A percentile compares a stretch with the other conserved stretches of the same genome.
These are phyloP conservation scores for Notarius quadriscutis DNA, from an alignment of 2,113 vertebrate genomes.

Conservation along the genomic window DNA sequence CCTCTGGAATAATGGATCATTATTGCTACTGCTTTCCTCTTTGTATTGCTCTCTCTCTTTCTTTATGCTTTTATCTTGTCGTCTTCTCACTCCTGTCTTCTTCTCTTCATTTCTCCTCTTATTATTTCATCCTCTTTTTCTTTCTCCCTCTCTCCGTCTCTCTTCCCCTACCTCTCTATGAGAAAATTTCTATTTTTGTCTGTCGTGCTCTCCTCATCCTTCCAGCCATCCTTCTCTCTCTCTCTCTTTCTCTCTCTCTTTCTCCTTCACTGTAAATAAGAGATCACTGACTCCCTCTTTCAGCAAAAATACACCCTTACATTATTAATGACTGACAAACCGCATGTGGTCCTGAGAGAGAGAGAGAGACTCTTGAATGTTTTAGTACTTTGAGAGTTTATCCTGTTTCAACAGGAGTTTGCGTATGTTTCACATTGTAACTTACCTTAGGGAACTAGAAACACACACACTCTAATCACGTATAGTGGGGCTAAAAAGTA, in stretches of 20 bases:
- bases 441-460: not conserved
- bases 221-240: not conserved
- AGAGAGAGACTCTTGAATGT: not conserved
- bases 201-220: not conserved
- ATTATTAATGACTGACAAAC: slow-evolving; percentile 6
- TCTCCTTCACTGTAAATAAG: slow-evolving; percentile 4
- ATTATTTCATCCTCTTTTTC: not conserved
- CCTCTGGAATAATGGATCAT: not conserved
- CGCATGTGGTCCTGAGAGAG: not conserved
- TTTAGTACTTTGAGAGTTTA: not conserved
- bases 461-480: not conserved
- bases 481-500: too few relatives aligned
- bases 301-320: not conserved
- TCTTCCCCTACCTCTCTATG: not conserved
- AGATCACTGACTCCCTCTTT: not conserved
- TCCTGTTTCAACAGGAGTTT: not conserved
- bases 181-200: not conserved
- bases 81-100: not conserved
- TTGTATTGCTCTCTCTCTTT: not conserved
- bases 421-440: not conserved
- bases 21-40: not conserved
- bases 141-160: not conserved
- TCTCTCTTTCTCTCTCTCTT: not conserved
- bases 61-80: not conserved
- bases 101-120: not conserved